phyloP scores from a whole-genome alignment of 2,888 invertebrate genomes.

The Gasteruption jaculator region DNA sequence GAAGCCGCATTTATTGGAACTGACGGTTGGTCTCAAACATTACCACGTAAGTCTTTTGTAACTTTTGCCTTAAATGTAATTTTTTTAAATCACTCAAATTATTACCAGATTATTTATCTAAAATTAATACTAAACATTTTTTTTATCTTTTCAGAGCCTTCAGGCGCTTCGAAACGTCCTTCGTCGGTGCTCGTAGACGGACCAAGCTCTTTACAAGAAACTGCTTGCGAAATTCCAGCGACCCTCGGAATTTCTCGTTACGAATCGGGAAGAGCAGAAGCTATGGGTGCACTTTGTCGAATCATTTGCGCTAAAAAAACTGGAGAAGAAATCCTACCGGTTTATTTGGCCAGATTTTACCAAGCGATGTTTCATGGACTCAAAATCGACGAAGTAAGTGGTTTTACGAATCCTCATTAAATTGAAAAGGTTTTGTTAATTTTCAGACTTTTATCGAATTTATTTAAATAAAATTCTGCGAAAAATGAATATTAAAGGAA shows the following conservation, averaged over 20 bases:
- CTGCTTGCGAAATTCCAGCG: conserved; percentile 62
- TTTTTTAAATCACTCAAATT: conserved; percentile 13
- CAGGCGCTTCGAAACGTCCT: conserved; percentile 58
- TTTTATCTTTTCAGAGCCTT: conserved; percentile 43
- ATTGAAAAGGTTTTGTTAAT: no score
- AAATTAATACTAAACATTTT: no score
- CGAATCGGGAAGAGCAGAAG: conserved; percentile 87
- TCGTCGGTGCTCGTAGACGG: conserved; percentile 65
- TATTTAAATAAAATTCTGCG: no score
- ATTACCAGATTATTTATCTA: no score
- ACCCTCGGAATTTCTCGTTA: conserved; percentile 73
- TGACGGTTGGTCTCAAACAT: conserved; percentile 57
- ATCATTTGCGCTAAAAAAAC: conserved; percentile 95
- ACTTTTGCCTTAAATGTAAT: conserved; percentile 1
- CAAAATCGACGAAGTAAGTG: conserved; percentile 54
- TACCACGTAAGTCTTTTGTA: conserved; percentile 52
- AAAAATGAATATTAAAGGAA: no score
- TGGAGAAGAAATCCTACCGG: conserved; percentile 87
- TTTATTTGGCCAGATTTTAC: conserved; percentile 91
- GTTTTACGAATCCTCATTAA: neutral
- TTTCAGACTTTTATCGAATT: no score
- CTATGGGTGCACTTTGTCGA: conserved; percentile 89
- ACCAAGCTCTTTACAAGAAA: conserved; percentile 63
- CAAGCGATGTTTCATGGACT: conserved; percentile 87
- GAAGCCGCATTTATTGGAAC: conserved; percentile 92